Conservation (phyloP, 1,140 invertebrate genomes). For the Lasioglossum albipes region DNA sequence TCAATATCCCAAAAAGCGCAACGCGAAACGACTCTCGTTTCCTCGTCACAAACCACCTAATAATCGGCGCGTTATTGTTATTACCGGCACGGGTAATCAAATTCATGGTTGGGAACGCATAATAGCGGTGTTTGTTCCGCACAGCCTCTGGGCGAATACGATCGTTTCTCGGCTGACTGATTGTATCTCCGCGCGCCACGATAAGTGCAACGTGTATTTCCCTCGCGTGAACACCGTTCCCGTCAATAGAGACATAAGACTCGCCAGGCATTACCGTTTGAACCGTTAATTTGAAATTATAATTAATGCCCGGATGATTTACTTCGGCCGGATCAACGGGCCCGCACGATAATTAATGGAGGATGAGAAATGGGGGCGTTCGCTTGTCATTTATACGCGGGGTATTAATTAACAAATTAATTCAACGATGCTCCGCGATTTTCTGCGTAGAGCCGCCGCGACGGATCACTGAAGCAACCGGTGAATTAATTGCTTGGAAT, state of each 20-base stretch:
- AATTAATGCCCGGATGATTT: neutral
- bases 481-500: neutral
- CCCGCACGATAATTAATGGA: neutral
- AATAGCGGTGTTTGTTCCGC: neutral
- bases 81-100: neutral
- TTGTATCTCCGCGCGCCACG: no score
- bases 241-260: neutral
- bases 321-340: neutral
- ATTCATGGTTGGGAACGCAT: neutral
- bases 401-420: conserved; percentile 5
- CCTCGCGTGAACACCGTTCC: neutral
- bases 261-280: neutral
- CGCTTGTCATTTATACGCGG: neutral
- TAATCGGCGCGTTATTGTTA: conserved; percentile 1
- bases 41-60: neutral
- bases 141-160: neutral
- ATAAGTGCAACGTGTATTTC: no score
- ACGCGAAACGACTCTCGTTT: neutral
- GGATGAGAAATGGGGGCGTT: neutral
- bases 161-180: neutral
- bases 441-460: neutral
- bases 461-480: neutral
- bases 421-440: neutral
- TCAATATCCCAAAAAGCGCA: neutral
- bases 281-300: conserved; percentile 10